Conservation (phyloP, 2,113 vertebrate genomes). For the Oceanodroma tethys region DNA sequence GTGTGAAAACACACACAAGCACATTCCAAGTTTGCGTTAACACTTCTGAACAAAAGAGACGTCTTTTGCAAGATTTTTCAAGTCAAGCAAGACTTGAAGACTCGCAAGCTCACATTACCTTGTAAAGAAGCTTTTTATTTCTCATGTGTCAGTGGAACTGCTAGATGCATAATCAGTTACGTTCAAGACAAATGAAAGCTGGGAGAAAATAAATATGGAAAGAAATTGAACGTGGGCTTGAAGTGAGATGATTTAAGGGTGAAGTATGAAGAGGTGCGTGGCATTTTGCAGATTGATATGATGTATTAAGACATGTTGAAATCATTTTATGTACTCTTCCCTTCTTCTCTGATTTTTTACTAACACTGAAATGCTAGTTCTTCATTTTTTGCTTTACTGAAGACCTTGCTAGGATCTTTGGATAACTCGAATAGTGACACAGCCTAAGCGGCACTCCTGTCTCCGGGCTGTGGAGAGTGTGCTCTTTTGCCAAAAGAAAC, state of each 20-base stretch:
- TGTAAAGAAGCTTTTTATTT: background rate
- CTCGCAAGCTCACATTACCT: background rate
- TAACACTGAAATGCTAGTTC: background rate
- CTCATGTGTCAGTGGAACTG: background rate
- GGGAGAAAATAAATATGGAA: background rate
- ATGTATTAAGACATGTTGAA: background rate
- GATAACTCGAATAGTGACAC: fast-evolving
- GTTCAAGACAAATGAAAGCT: background rate
- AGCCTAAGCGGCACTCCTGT: background rate
- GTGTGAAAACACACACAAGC: background rate
- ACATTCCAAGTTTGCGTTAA: background rate
- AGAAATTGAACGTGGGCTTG: background rate
- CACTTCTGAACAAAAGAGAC: background rate
- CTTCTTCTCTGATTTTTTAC: background rate
- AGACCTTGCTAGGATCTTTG: background rate
- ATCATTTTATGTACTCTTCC: background rate
- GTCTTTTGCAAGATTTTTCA: background rate
- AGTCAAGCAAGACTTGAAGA: background rate
- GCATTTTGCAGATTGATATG: background rate
- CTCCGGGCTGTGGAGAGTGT: background rate
- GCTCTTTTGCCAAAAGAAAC: background rate
- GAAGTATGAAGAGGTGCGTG: background rate
- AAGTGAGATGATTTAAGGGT: background rate
- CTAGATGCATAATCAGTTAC: background rate
- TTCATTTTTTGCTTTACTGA: background rate